Evolutionary conservation across 2,113 vertebrate species (phyloP).

Genomic region (Perca schrenkii): DNA sequence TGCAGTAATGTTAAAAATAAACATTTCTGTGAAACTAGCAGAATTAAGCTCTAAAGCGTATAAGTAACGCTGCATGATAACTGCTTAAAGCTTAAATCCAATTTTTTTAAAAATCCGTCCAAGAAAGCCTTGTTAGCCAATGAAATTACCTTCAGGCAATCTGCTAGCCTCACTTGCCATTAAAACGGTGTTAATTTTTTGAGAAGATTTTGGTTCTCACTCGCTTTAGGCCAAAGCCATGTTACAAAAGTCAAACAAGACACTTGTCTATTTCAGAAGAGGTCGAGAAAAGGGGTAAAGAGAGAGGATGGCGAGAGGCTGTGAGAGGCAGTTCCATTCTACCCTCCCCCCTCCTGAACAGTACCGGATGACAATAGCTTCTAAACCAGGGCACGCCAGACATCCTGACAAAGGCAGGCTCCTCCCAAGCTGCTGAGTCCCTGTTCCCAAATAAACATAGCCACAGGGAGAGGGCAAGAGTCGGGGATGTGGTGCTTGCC

Average conservation of each 20-base stretch:
- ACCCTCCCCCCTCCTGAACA: constrained; percentile 79
- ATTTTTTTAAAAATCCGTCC: constrained; percentile 45
- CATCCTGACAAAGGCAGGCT: constrained; percentile 84
- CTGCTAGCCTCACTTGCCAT: constrained; percentile 30
- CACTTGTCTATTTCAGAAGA: constrained; percentile 52
- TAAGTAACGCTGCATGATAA: constrained; percentile 49
- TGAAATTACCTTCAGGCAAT: constrained; percentile 31
- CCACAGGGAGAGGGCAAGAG: constrained; percentile 70
- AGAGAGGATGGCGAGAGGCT: constrained; percentile 61
- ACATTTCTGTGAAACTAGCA: constrained; percentile 25
- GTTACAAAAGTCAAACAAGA: constrained; percentile 61
- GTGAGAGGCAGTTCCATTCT: constrained; percentile 66
- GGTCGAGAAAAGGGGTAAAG: constrained; percentile 42
- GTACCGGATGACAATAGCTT: constrained; percentile 83
- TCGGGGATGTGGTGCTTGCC: constrained; percentile 54
- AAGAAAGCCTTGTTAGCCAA: constrained; percentile 29
- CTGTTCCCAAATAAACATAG: constrained; percentile 76
- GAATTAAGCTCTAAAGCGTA: constrained; percentile 48
- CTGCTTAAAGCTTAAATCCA: constrained; percentile 51
- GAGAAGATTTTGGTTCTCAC: constrained; percentile 15
- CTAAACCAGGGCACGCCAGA: constrained; percentile 82
- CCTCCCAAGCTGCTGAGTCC: constrained; percentile 78
- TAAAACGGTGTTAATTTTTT: constrained; percentile 10
- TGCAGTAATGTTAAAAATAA: constrained; percentile 31
- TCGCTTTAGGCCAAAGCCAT: not conserved